phyloP scores from a whole-genome alignment of 2,797 vertebrate genomes.

The Dendrocincla tyrannina region DNA sequence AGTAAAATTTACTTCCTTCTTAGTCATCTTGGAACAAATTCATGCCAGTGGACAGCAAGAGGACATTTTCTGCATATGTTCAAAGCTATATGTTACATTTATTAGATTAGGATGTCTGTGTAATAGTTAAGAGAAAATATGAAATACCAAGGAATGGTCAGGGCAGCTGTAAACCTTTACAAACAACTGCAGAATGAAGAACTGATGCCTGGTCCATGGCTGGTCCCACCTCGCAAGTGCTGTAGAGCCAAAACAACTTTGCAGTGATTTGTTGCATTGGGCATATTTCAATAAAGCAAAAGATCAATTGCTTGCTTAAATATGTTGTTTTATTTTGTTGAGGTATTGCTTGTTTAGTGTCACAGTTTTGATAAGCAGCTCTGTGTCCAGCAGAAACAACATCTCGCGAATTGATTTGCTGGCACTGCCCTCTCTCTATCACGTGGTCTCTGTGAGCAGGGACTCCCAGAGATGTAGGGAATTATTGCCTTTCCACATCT shows the following conservation, averaged over 20 bases:
- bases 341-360: background rate
- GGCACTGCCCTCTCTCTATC: background rate
- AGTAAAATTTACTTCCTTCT: background rate
- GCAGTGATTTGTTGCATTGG: background rate
- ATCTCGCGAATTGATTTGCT: background rate
- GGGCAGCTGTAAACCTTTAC: background rate
- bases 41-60: background rate
- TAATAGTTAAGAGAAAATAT: background rate
- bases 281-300: background rate
- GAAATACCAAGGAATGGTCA: background rate
- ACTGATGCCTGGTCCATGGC: background rate
- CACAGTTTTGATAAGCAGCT: background rate
- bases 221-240: background rate
- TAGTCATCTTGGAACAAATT: background rate
- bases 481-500: background rate
- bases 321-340: background rate
- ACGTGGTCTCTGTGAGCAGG: background rate
- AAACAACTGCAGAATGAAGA: background rate
- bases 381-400: background rate
- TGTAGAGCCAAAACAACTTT: background rate
- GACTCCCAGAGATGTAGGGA: background rate
- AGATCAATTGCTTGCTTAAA: background rate
- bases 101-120: background rate
- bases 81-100: background rate
- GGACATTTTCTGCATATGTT: background rate